Evolutionary conservation across 2,888 invertebrate genomes (phyloP).

Genomic region (Lasioglossum malachurum): DNA sequence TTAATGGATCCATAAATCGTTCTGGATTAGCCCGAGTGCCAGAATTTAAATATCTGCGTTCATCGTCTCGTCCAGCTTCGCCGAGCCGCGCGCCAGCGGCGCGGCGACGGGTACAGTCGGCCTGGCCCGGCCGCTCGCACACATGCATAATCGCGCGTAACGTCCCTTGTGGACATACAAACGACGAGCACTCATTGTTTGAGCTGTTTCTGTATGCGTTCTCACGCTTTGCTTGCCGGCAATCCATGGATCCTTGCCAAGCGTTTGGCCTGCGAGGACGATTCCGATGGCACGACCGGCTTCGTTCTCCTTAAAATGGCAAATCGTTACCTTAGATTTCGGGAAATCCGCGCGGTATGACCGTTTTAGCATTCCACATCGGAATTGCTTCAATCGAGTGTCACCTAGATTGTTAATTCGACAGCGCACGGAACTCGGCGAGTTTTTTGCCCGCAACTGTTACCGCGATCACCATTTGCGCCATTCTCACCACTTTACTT

Average conservation of each 20-base stretch:
- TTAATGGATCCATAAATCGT: conserved; percentile 71
- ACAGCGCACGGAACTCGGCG: not conserved
- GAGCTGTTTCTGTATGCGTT: conserved; percentile 57
- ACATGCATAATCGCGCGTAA: conserved; percentile 50
- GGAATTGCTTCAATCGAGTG: not conserved
- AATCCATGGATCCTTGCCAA: conserved; percentile 56
- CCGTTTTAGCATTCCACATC: not conserved
- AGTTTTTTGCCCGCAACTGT: not conserved
- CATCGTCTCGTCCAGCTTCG: conserved; percentile 33
- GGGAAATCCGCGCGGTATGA: not conserved
- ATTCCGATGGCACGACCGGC: not conserved
- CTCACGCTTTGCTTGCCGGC: conserved; percentile 55
- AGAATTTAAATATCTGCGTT: conserved; percentile 69
- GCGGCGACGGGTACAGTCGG: conserved; percentile 1
- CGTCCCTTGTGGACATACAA: not conserved
- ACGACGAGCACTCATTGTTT: conserved; percentile 44
- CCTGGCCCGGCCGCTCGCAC: conserved; percentile 29
- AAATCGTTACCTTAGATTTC: conserved; percentile 9
- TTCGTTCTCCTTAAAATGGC: conserved; percentile 16
- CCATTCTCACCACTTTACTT: not conserved
- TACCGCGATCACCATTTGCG: not conserved
- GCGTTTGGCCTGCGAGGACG: conserved; percentile 1
- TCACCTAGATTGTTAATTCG: not conserved
- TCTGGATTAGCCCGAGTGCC: conserved; percentile 68
- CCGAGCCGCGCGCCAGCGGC: not conserved